Evolutionary conservation across 2,113 vertebrate genomes (phyloP).

Genomic region (Muntiacus muntjak): DNA sequence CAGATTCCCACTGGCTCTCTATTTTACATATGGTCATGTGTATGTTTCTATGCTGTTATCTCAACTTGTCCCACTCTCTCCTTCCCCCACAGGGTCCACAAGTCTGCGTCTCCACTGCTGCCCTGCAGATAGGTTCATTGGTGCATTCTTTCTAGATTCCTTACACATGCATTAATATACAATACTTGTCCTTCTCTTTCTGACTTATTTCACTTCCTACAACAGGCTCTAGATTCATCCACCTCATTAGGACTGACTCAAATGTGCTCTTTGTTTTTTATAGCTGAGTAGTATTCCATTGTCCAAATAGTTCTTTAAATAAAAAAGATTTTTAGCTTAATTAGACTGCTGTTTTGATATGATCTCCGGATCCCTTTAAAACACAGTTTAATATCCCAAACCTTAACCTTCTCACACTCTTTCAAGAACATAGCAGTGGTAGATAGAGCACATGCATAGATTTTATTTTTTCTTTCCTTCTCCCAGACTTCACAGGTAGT

Average conservation of each 20-base stretch:
- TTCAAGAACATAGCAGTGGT: background rate
- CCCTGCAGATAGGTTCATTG: background rate
- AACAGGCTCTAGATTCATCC: background rate
- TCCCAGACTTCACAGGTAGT: background rate
- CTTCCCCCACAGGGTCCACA: background rate
- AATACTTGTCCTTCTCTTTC: background rate
- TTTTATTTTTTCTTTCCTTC: background rate
- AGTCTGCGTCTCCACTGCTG: background rate
- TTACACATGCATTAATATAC: background rate
- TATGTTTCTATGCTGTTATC: background rate
- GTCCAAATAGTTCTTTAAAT: background rate
- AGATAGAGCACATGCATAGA: background rate
- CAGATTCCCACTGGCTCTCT: background rate
- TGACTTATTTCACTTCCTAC: background rate
- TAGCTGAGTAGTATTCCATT: background rate
- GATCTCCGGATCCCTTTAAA: background rate
- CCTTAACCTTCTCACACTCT: background rate
- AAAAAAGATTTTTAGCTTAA: background rate
- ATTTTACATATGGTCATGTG: background rate
- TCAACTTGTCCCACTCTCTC: accelerated
- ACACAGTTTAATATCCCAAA: background rate
- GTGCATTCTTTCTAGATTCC: background rate
- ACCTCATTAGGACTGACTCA: background rate
- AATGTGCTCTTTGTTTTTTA: no score
- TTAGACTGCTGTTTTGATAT: background rate